A percentile compares a stretch with the other conserved stretches of the same genome.
These are phyloP conservation scores for Tylochromis polylepis DNA, from an alignment of 2,113 vertebrate species.

Conservation along the genomic window DNA sequence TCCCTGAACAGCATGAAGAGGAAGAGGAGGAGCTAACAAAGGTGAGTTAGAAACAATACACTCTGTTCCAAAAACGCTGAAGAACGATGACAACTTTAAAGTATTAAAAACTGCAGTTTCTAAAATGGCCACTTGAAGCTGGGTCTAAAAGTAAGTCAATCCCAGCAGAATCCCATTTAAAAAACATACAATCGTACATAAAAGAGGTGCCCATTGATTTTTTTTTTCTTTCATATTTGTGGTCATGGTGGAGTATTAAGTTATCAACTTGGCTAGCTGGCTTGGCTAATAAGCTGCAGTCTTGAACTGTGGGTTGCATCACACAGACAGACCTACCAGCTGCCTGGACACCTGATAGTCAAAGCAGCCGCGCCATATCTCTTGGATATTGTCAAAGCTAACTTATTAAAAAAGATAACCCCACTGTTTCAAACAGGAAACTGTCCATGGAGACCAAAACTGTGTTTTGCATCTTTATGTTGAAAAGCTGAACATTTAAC, in stretches of 20 bases:
- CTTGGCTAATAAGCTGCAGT: background rate
- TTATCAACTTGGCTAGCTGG: accelerated
- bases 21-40: slow-evolving; percentile 66
- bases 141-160: accelerated
- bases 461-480: background rate
- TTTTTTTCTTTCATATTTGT: background rate
- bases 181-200: accelerated
- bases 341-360: accelerated
- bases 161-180: background rate
- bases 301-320: background rate
- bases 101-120: background rate
- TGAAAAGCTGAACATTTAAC: background rate
- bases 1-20: slow-evolving; percentile 73
- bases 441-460: background rate
- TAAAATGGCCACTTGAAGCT: accelerated
- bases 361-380: too few relatives aligned
- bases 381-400: too few relatives aligned
- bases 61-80: background rate
- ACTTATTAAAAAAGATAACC: background rate
- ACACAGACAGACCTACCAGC: accelerated
- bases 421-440: background rate
- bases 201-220: accelerated
- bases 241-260: background rate
- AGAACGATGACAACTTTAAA: background rate
- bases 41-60: slow-evolving; percentile 15